These are phyloP conservation scores for Ptiloglossa arizonensis DNA, from an alignment of 1,140 invertebrate species.

Conservation along the genomic window DNA sequence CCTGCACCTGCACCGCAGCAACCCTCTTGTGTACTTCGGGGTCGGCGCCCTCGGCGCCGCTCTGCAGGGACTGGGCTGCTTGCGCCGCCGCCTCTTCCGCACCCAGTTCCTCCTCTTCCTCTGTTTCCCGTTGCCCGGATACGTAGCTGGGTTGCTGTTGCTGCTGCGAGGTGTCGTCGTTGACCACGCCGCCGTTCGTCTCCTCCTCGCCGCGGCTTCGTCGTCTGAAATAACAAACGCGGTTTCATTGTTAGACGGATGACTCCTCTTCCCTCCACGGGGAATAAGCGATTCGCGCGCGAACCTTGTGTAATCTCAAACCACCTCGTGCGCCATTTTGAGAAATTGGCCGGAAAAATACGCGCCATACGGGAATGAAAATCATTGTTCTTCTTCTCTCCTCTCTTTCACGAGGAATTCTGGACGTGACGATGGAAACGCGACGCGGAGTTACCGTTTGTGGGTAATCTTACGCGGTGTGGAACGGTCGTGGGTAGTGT, in stretches of 20 bases:
- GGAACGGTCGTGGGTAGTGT: no score
- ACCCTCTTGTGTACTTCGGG: constrained; percentile 78
- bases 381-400: no score
- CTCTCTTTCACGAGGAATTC: no score
- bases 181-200: constrained; percentile 74
- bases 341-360: no score
- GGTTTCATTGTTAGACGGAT: background rate
- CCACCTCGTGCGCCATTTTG: no score
- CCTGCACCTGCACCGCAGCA: constrained; percentile 80
- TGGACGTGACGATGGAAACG: no score
- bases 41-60: constrained; percentile 71
- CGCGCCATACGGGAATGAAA: no score
- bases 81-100: constrained; percentile 71
- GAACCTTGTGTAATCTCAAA: no score
- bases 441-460: no score
- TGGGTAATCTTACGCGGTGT: no score
- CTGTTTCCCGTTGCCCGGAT: constrained; percentile 53
- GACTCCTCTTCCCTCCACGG: no score
- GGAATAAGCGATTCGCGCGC: no score
- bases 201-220: constrained; percentile 81
- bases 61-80: constrained; percentile 69
- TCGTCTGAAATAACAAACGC: constrained; percentile 78
- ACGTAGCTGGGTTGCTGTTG: constrained; percentile 73
- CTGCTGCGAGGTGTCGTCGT: constrained; percentile 69
- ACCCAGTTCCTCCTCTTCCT: constrained; percentile 62